Percentiles rank a stretch among this genome's conserved stretches.
Conservation (phyloP, 2,113 vertebrate species). For the Oryzias celebensis region DNA sequence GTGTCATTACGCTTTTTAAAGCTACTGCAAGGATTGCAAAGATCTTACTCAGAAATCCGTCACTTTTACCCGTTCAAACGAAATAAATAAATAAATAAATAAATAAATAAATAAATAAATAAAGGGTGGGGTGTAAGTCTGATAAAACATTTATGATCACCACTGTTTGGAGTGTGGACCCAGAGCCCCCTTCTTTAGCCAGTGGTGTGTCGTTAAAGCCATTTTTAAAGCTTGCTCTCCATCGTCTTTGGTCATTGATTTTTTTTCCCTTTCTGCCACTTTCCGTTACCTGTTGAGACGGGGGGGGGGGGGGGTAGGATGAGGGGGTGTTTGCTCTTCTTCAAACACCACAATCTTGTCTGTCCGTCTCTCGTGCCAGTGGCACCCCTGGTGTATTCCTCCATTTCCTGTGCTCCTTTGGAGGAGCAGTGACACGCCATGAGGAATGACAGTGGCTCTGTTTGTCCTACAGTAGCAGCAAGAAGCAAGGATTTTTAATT, state of each 20-base stretch:
- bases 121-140: slow-evolving; percentile 14
- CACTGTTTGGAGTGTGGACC: slow-evolving; percentile 41
- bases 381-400: slow-evolving; percentile 71
- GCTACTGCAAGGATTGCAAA: slow-evolving; percentile 41
- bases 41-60: slow-evolving; percentile 30
- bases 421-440: slow-evolving; percentile 69
- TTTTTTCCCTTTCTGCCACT: slow-evolving; percentile 57
- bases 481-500: slow-evolving; percentile 95
- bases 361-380: slow-evolving; percentile 61
- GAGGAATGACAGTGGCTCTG: slow-evolving; percentile 71
- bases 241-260: slow-evolving; percentile 75
- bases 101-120: not conserved
- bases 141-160: slow-evolving; percentile 55
- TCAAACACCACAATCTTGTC: slow-evolving; percentile 58
- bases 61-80: slow-evolving; percentile 21
- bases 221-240: slow-evolving; percentile 71
- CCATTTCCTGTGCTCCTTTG: slow-evolving; percentile 64
- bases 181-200: slow-evolving; percentile 55
- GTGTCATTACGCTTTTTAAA: slow-evolving; percentile 35
- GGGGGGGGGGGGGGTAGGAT: slow-evolving; percentile 19
- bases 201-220: slow-evolving; percentile 61
- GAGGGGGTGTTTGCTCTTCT: slow-evolving; percentile 52
- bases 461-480: slow-evolving; percentile 80
- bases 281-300: slow-evolving; percentile 78
- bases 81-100: not conserved